Percentiles rank a stretch among this genome's conserved stretches.
These are phyloP conservation scores for Ophioderma brevispina DNA, from an alignment of 35 echinoderm and acorn worm species.

Conservation along the genomic window DNA sequence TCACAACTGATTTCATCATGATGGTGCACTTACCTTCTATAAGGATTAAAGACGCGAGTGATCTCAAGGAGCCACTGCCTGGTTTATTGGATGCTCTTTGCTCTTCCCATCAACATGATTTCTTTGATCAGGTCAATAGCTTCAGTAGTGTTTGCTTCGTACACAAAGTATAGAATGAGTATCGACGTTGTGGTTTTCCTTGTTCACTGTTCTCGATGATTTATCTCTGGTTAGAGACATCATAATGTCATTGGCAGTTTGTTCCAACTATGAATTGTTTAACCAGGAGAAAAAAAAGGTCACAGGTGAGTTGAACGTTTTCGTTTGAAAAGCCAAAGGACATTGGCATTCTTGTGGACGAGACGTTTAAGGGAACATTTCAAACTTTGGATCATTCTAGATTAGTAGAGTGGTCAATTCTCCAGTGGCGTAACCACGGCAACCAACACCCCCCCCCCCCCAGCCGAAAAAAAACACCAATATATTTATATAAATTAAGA, in stretches of 20 bases:
- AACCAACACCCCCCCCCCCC: too few relatives aligned
- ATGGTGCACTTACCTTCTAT: slow-evolving; percentile 40
- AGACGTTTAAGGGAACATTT: too few relatives aligned
- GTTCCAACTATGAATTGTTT: slow-evolving; percentile 2
- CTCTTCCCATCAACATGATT: slow-evolving; percentile 7
- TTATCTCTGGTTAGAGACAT: not conserved
- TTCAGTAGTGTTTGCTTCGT: slow-evolving; percentile 45
- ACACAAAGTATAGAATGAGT: slow-evolving; percentile 25
- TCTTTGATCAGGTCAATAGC: slow-evolving; percentile 35
- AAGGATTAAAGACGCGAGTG: slow-evolving; percentile 16
- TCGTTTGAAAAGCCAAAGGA: too few relatives aligned
- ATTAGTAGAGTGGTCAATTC: too few relatives aligned
- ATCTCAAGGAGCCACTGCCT: not conserved
- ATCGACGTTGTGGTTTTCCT: not conserved
- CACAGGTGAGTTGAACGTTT: too few relatives aligned
- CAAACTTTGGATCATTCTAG: too few relatives aligned
- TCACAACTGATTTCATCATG: too few relatives aligned
- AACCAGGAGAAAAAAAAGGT: too few relatives aligned
- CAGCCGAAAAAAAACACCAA: too few relatives aligned
- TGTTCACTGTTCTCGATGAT: not conserved
- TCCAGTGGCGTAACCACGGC: too few relatives aligned
- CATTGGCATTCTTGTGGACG: too few relatives aligned
- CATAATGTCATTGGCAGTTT: not conserved
- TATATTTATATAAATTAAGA: too few relatives aligned
- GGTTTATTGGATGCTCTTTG: not conserved